phyloP scores from a whole-genome alignment of 2,113 vertebrate species.

The Scomber scombrus region DNA sequence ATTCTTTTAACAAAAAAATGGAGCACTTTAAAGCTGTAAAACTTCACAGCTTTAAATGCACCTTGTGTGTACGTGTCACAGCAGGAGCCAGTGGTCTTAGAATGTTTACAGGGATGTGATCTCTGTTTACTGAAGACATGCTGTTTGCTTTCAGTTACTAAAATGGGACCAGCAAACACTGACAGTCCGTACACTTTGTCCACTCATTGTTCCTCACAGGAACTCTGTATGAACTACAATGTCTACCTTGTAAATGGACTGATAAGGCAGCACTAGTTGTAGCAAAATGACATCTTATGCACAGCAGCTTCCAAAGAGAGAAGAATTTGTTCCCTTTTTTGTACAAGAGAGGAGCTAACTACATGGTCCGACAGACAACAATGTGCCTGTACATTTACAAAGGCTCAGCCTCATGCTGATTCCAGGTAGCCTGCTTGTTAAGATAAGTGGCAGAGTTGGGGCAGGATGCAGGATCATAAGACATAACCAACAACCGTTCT shows the following conservation, averaged over 20 bases:
- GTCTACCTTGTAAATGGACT: too few species aligned
- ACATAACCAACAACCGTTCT: background rate
- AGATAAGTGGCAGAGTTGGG: too few species aligned
- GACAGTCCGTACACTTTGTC: background rate
- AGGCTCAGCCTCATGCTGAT: too few species aligned
- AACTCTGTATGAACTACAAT: background rate
- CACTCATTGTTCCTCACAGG: background rate
- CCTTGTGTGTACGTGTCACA: too few species aligned
- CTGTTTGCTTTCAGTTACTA: background rate
- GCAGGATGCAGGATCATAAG: background rate
- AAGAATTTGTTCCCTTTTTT: background rate
- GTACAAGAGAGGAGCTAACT: background rate
- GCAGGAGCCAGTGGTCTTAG: slow-evolving; percentile 9
- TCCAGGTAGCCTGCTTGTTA: too few species aligned
- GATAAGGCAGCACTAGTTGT: too few species aligned
- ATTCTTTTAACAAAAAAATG: background rate
- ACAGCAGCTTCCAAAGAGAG: background rate
- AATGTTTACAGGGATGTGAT: slow-evolving; percentile 11
- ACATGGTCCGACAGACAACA: background rate
- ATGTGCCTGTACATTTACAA: background rate
- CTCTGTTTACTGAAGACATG: background rate
- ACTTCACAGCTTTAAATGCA: slow-evolving; percentile 15
- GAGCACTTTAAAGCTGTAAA: background rate
- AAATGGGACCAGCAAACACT: background rate
- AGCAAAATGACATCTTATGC: background rate